Conservation (phyloP, 2,888 invertebrate species). For the Lepas anatifera region DNA sequence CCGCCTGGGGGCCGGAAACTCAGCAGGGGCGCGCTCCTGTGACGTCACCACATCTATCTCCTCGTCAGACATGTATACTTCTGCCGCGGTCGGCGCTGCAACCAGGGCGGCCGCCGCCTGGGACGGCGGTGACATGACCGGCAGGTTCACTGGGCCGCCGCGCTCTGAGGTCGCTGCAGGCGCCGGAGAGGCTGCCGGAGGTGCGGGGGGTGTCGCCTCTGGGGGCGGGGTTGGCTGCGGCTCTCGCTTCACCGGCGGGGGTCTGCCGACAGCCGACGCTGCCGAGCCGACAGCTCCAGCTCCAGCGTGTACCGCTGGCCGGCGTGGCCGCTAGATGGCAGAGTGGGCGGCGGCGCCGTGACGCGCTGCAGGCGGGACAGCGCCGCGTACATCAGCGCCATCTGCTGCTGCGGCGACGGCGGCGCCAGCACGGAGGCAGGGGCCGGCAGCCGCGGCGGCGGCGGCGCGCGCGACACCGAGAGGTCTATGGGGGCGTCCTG, state of each 20-base stretch:
- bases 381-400: background rate
- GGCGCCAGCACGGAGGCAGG: background rate
- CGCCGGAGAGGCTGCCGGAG: too few species aligned
- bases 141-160: too few species aligned
- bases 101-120: background rate
- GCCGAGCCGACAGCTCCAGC: background rate
- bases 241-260: background rate
- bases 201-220: too few species aligned
- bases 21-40: background rate
- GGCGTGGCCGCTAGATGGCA: background rate
- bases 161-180: too few species aligned
- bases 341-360: background rate
- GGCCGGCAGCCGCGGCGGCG: background rate
- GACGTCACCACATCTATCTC: background rate
- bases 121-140: background rate
- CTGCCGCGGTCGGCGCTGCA: background rate
- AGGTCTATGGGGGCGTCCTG: slow-evolving; percentile 3
- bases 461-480: background rate
- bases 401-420: background rate
- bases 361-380: background rate
- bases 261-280: background rate
- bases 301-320: background rate
- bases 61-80: too few species aligned
- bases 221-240: too few species aligned
- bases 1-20: background rate